Percentiles rank a stretch among this genome's conserved stretches.
Evolutionary conservation across 2,888 invertebrate species (phyloP).

Genomic region (Pseudolycoriella hygida): DNA sequence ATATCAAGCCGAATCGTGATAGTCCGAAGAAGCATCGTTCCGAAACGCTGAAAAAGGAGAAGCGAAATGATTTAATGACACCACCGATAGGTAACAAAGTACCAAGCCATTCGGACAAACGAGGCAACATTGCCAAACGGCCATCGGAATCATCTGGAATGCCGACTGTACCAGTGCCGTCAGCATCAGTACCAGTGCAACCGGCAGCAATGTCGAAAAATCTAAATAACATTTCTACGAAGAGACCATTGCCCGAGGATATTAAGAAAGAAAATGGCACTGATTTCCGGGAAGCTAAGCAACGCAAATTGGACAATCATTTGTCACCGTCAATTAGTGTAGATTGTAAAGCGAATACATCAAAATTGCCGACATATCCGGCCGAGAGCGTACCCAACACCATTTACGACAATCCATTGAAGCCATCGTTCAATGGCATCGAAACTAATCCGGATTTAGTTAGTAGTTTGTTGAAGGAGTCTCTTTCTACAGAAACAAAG

Average conservation of each 20-base stretch:
- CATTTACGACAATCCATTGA: neutral
- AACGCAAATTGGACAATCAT: slow-evolving; percentile 10
- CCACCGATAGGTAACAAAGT: slow-evolving; percentile 1
- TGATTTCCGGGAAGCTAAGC: slow-evolving; percentile 9
- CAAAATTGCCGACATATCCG: neutral
- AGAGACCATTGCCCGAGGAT: slow-evolving; percentile 12
- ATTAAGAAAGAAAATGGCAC: slow-evolving; percentile 8
- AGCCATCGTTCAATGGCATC: slow-evolving; percentile 37
- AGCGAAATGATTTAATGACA: slow-evolving; percentile 10
- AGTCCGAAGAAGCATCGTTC: slow-evolving; percentile 23
- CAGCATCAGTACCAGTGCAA: slow-evolving; percentile 11
- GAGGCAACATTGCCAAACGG: neutral
- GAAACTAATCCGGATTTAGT: slow-evolving; percentile 55
- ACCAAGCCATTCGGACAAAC: slow-evolving; percentile 5
- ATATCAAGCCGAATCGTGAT: slow-evolving; percentile 16
- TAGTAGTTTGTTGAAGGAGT: slow-evolving; percentile 50
- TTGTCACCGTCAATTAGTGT: slow-evolving; percentile 3
- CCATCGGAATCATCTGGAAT: slow-evolving; percentile 10
- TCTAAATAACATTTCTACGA: slow-evolving; percentile 11
- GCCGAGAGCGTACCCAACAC: neutral
- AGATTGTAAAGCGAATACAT: slow-evolving; percentile 5
- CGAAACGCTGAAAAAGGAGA: slow-evolving; percentile 24
- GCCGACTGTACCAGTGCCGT: slow-evolving; percentile 11
- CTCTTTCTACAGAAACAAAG: slow-evolving; percentile 25
- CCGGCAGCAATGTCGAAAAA: neutral